phyloP scores from a whole-genome alignment of 2,888 invertebrate genomes.

The Platycheirus rosarum region DNA sequence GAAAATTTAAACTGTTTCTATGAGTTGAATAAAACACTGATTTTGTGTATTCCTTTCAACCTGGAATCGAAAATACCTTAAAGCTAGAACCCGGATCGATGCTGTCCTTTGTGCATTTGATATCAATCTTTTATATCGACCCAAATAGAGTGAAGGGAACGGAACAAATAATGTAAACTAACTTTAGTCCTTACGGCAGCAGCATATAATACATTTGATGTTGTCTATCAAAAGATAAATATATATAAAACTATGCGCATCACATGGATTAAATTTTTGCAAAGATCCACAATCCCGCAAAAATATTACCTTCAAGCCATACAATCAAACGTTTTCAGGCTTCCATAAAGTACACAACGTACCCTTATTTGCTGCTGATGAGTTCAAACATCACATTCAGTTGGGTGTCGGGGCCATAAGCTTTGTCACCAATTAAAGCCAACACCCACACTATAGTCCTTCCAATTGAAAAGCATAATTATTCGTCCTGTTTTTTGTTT shows the following conservation, averaged over 20 bases:
- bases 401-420: neutral
- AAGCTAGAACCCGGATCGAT: too few species aligned
- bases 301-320: constrained; percentile 30
- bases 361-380: neutral
- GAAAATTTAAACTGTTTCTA: too few species aligned
- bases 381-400: neutral
- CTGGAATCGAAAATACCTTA: too few species aligned
- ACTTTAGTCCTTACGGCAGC: too few species aligned
- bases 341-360: neutral
- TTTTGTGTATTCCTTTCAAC: too few species aligned
- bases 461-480: constrained; percentile 54
- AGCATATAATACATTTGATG: too few species aligned
- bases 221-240: constrained; percentile 21
- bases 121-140: too few species aligned
- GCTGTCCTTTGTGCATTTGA: too few species aligned
- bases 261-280: constrained; percentile 47
- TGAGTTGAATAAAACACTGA: too few species aligned
- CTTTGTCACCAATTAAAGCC: neutral
- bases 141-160: too few species aligned
- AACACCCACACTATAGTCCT: constrained; percentile 14
- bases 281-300: constrained; percentile 30
- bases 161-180: too few species aligned
- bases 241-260: constrained; percentile 2
- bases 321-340: constrained; percentile 50
- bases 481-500: constrained; percentile 30